A percentile compares a stretch with the other conserved stretches of the same genome.
phyloP scores from a whole-genome alignment of 2,888 invertebrate genomes.

The Oscheius sp. region DNA sequence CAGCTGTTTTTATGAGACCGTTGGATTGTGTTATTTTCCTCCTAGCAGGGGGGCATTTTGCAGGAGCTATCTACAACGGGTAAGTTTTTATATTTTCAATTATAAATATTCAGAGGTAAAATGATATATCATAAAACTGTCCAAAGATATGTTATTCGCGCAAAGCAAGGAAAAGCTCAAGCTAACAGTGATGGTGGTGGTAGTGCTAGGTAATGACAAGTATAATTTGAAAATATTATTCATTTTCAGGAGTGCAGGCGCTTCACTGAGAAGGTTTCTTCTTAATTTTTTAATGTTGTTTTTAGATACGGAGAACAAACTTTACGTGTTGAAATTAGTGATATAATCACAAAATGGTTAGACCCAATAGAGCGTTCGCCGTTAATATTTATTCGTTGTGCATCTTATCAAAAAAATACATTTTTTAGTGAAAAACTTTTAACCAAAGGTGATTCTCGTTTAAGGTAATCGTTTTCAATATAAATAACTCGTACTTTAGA shows the following conservation, averaged over 20 bases:
- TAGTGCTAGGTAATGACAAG: too few species aligned
- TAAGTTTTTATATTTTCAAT: constrained; percentile 49
- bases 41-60: constrained; percentile 86
- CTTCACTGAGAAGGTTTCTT: constrained; percentile 47
- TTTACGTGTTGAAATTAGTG: constrained; percentile 45
- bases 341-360: constrained; percentile 75
- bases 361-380: constrained; percentile 78
- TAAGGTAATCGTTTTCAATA: constrained; percentile 32
- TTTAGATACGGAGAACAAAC: constrained; percentile 52
- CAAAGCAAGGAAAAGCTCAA: constrained; percentile 77
- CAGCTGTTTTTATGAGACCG: constrained; percentile 40
- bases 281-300: neutral
- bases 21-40: constrained; percentile 77
- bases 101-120: constrained; percentile 39
- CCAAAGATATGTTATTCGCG: constrained; percentile 84
- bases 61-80: constrained; percentile 78
- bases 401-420: constrained; percentile 79
- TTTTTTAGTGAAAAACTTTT: constrained; percentile 81
- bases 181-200: constrained; percentile 46
- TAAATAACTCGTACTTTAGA: constrained; percentile 27
- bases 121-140: constrained; percentile 81
- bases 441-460: constrained; percentile 71
- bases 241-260: constrained; percentile 56
- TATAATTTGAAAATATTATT: too few species aligned
- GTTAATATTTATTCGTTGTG: constrained; percentile 82